Conservation (phyloP, 2,888 invertebrate genomes). For the Lycocerus yunnanus region DNA sequence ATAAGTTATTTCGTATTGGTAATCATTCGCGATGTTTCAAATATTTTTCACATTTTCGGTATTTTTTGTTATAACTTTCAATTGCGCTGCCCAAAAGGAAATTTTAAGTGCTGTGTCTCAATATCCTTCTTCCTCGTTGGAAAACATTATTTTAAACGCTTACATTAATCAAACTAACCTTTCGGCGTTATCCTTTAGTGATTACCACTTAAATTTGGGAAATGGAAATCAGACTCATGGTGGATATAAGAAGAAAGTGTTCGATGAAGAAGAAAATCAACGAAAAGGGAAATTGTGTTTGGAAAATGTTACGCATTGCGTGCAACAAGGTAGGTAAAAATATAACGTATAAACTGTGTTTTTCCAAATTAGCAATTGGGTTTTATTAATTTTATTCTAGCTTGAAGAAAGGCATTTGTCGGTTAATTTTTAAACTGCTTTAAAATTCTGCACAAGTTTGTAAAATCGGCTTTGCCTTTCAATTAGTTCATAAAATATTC, state of each 20-base stretch:
- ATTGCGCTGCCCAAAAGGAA: not conserved
- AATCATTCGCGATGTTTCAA: not conserved
- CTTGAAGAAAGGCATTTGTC: too few species aligned
- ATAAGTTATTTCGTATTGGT: not conserved
- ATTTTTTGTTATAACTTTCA: not conserved
- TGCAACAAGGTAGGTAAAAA: slow-evolving; percentile 44
- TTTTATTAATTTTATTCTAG: too few species aligned
- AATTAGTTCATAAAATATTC: not conserved
- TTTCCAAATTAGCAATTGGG: too few species aligned
- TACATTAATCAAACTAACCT: not conserved
- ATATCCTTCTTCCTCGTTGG: not conserved
- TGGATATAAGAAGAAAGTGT: not conserved
- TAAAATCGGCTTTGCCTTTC: not conserved
- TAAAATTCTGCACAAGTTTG: not conserved
- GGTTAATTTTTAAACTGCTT: not conserved
- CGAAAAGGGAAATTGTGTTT: slow-evolving; percentile 45
- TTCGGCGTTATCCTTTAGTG: not conserved
- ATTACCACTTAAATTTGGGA: not conserved
- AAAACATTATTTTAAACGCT: not conserved
- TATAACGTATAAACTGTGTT: too few species aligned
- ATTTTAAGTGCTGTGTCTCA: not conserved
- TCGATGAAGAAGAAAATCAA: slow-evolving; percentile 7
- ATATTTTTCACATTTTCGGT: not conserved
- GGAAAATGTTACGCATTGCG: slow-evolving; percentile 46
- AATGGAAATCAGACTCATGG: not conserved